Evolutionary conservation across 2,797 vertebrate species (phyloP), one percentile per base, ranked within the genome.

Genomic region (Karalla daura): DNA sequence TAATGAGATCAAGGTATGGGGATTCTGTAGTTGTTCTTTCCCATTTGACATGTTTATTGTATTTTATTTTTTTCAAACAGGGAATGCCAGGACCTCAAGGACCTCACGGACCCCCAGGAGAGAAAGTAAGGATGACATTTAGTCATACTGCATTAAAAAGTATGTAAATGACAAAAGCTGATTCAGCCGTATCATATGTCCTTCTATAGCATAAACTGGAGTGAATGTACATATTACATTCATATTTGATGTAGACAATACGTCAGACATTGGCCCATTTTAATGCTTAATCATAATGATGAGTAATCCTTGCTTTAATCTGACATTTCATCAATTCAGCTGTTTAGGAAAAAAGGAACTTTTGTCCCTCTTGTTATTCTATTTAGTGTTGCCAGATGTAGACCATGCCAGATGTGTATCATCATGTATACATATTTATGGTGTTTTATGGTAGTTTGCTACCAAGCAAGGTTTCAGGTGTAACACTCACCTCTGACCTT

Each of bases 41-140:
- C 46, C 1, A 33, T 41, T n/a, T 1, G 2, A 25, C 23, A 15
- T 5, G 30, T 3, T 7, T 4, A 63, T 1, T n/a, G 14, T 24
- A 7, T 62, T 8, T 41, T 64, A 54, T 53, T 24, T 61, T 28
- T 37, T 8, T 69, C 10, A 51, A 67, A 44, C 76, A 96, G 95
- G 96, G 96, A 64, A 94, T 94, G 72, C 74, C 96, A 0, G 96
- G 96, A 53, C 96, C 96, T 44, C 96, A 98, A 66, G 96, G 96
- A 37, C 74, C 95, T 13, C 61, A 84, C 0, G 96, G 96, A 47
- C 95, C 96, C 11, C 91, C 94, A 27, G 96, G 96, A 87, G 95
- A 96, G 82, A 96, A 96, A 92, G 96, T 97, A 84, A 91, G 89
- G 41, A 5, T 47, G 14, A 50, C 15, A 21, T 21, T 6, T 20